Conservation (phyloP, 2,113 vertebrate species). For the Gila orcuttii region DNA sequence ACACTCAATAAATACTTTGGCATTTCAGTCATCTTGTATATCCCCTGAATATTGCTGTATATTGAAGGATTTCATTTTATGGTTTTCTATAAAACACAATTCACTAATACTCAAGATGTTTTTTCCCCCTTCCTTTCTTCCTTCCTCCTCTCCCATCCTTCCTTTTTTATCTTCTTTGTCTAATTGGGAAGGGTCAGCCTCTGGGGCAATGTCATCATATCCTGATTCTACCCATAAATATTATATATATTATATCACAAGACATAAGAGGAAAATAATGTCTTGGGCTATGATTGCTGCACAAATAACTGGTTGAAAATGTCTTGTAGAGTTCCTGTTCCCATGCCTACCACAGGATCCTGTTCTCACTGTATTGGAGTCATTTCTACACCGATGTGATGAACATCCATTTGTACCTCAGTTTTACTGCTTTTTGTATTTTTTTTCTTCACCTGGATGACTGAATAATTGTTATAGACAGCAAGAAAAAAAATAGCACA, state of each 20-base stretch:
- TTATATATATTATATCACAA: constrained; percentile 20
- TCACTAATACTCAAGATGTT: background rate
- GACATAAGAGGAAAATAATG: constrained; percentile 34
- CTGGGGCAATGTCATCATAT: constrained; percentile 35
- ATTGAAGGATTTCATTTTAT: background rate
- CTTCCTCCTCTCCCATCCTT: constrained; percentile 18
- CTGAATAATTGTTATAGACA: constrained; percentile 72
- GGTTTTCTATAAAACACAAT: background rate
- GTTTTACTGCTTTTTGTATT: constrained; percentile 66
- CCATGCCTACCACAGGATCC: constrained; percentile 11
- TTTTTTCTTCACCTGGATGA: constrained; percentile 35
- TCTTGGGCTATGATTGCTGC: constrained; percentile 14
- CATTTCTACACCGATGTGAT: background rate
- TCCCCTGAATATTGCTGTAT: background rate
- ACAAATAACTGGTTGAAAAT: constrained; percentile 18
- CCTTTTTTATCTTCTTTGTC: constrained; percentile 28
- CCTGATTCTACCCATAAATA: constrained; percentile 23
- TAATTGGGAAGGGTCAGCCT: constrained; percentile 38
- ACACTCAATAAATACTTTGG: background rate
- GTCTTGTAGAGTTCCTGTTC: background rate
- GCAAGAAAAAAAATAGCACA: constrained; percentile 59
- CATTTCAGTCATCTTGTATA: background rate
- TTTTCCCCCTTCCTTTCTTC: background rate
- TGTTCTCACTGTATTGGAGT: background rate
- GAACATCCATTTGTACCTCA: constrained; percentile 58